Percentiles rank a stretch among this genome's conserved stretches.
Evolutionary conservation across 2,113 vertebrate genomes (phyloP).

Genomic region (Sturnira hondurensis): DNA sequence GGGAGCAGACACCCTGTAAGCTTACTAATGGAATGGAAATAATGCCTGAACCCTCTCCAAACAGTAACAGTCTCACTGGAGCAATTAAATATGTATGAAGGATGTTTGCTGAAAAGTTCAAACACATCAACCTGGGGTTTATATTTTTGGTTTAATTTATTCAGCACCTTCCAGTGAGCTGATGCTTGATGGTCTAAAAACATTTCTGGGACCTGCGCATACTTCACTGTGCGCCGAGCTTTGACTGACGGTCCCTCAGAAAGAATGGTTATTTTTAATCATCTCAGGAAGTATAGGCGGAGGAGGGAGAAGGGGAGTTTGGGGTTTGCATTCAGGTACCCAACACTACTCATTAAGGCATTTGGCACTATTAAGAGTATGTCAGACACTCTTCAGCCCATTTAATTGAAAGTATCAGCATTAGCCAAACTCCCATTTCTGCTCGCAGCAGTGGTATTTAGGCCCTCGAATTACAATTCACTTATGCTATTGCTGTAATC

Average conservation of each 20-base stretch:
- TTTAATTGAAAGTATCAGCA: constrained; percentile 42
- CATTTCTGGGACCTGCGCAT: constrained; percentile 32
- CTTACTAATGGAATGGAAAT: constrained; percentile 85
- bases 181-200: constrained; percentile 70
- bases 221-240: constrained; percentile 25
- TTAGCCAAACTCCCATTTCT: constrained; percentile 43
- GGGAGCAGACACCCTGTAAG: constrained; percentile 77
- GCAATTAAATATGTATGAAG: constrained; percentile 86
- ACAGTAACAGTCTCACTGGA: constrained; percentile 78
- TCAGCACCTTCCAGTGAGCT: constrained; percentile 72
- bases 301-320: neutral
- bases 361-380: constrained; percentile 16
- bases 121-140: constrained; percentile 79
- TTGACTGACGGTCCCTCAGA: constrained; percentile 67
- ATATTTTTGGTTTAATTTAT: constrained; percentile 84
- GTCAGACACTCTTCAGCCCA: constrained; percentile 37
- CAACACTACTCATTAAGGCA: constrained; percentile 66
- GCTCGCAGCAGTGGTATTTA: constrained; percentile 15
- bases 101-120: constrained; percentile 82
- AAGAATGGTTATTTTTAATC: constrained; percentile 75
- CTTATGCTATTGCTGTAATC: neutral
- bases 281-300: constrained; percentile 47
- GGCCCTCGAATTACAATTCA: constrained; percentile 22
- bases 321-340: constrained; percentile 45
- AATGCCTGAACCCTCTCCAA: constrained; percentile 83